These are phyloP conservation scores for Nudaria mundana DNA, from an alignment of 2,888 invertebrate species.

Conservation along the genomic window DNA sequence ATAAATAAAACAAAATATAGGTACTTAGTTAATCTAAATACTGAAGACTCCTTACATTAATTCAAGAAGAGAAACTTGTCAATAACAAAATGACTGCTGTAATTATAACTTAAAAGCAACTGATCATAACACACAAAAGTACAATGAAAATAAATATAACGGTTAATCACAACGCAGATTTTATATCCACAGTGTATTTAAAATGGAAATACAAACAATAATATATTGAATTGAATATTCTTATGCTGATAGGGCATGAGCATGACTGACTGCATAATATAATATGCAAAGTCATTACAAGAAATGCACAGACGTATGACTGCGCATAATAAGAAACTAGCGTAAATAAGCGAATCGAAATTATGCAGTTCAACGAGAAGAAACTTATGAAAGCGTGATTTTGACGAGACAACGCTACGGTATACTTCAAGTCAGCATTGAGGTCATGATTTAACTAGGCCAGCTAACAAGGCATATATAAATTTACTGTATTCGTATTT, in stretches of 20 bases:
- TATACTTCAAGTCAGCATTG: conserved; percentile 15
- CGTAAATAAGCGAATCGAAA: conserved; percentile 65
- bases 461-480: too few species aligned
- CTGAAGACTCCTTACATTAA: too few species aligned
- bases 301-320: conserved; percentile 48
- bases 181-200: not conserved
- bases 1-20: too few species aligned
- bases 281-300: conserved; percentile 15
- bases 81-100: too few species aligned
- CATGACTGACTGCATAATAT: conserved; percentile 1
- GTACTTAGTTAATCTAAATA: too few species aligned
- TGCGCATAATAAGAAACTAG: conserved; percentile 50
- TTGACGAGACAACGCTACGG: conserved; percentile 26
- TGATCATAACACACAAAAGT: too few species aligned
- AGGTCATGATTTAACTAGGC: conserved; percentile 16
- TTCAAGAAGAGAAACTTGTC: too few species aligned
- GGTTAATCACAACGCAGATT: not conserved
- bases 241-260: too few species aligned
- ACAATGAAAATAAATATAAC: not conserved
- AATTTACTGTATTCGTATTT: too few species aligned
- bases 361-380: conserved; percentile 52
- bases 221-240: not conserved
- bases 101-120: too few species aligned
- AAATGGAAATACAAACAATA: not conserved
- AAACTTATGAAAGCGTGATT: conserved; percentile 50